phyloP scores from a whole-genome alignment of 2,888 invertebrate species.

The Camponotus fellah region DNA sequence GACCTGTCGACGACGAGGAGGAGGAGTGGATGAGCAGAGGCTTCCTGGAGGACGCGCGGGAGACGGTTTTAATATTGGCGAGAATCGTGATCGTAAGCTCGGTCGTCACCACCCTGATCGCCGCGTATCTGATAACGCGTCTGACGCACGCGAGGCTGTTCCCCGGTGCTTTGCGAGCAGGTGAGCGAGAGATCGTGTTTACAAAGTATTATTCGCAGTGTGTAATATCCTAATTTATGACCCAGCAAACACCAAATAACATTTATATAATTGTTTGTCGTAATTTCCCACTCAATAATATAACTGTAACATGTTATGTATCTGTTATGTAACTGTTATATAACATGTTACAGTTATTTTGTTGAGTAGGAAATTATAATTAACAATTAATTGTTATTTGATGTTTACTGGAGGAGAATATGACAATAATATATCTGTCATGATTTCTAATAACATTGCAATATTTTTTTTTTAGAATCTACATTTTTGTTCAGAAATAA shows the following conservation, averaged over 20 bases:
- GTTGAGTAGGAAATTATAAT: no score
- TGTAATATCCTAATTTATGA: neutral
- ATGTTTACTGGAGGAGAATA: no score
- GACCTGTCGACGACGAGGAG: neutral
- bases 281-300: no score
- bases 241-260: no score
- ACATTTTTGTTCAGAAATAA: neutral
- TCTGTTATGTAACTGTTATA: no score
- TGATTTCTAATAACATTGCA: neutral
- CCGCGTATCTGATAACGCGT: conserved; percentile 72
- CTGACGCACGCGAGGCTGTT: conserved; percentile 65
- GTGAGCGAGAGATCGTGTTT: conserved; percentile 60
- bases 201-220: neutral
- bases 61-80: conserved; percentile 64
- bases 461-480: neutral
- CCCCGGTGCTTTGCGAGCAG: conserved; percentile 71
- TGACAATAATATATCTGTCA: neutral
- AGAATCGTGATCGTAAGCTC: conserved; percentile 72
- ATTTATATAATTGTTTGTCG: no score
- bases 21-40: neutral
- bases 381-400: no score
- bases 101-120: conserved; percentile 65
- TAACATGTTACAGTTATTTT: no score
- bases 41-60: conserved; percentile 53
- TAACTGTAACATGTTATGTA: no score